Conservation (phyloP, 2,113 vertebrate genomes). For the Nothoprocta perdicaria region DNA sequence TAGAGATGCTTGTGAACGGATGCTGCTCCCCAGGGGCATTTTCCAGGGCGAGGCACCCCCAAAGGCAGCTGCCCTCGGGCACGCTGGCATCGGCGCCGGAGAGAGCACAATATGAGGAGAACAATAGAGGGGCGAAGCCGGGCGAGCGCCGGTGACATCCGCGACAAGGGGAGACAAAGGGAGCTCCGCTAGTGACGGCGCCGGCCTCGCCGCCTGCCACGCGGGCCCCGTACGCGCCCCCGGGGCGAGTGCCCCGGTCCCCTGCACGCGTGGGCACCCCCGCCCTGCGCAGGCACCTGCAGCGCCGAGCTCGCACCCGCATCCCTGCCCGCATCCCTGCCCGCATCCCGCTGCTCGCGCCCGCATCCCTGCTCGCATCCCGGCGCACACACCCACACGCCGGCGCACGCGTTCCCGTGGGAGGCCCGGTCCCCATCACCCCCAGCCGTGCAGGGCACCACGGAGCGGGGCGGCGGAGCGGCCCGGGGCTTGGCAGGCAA, state of each 20-base stretch:
- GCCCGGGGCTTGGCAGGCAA: background rate
- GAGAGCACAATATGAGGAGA: background rate
- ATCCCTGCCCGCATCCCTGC: background rate
- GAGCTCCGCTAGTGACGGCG: background rate
- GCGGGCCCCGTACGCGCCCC: no score
- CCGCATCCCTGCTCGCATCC: no score
- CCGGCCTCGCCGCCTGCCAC: no score
- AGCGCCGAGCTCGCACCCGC: background rate
- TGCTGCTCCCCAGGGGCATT: rapidly evolving
- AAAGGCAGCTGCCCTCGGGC: background rate
- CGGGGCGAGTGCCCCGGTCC: background rate
- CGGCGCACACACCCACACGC: background rate
- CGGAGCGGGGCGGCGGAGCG: background rate
- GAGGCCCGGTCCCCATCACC: background rate
- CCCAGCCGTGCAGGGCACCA: rapidly evolving
- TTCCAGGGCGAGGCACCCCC: background rate
- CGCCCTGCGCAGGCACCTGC: background rate
- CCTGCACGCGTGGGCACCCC: background rate
- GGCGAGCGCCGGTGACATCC: background rate
- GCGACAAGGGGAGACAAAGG: background rate
- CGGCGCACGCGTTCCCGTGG: rapidly evolving
- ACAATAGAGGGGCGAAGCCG: background rate
- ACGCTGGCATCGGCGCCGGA: no score
- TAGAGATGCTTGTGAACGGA: rapidly evolving
- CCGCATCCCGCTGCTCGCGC: no score